Base-by-base conservation (phyloP, 2,113 vertebrate genomes). In the Pelusios castaneus region DNA sequence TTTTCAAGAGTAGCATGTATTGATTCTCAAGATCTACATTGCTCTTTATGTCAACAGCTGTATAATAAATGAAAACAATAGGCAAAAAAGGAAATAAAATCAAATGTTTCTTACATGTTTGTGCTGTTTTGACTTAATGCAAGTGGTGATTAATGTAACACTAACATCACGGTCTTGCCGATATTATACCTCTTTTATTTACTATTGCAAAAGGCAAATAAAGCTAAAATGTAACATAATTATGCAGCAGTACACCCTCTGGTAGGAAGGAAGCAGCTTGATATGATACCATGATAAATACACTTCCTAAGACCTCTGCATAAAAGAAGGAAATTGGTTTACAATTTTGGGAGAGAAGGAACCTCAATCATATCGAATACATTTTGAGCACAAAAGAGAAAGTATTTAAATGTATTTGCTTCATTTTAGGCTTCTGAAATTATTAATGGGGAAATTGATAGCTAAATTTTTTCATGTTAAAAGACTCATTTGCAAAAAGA, bases 401-500 rank as follows among this genome's bases (percentile, higher is more conserved):
- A 92, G 93, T 34, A 0, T 75, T 94, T 96, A 93, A 87, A 52
- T 92, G 54, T 31, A 84, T 31, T 67, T 89, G 55, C 86, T 91
- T 95, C 43, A 85, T 95, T 96, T 96, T 92, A 96, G 47, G n/a
- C 78, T 97, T 94, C 89, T 94, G 81, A 89, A 88, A 96, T 97
- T 96, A 95, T 97, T 95, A 98, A 97, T 83, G 13, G 84, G 55
- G 82, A 89, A 89, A 49, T 67, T 56, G 89, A 96, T 88, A 94
- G 88, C 81, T 97, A 87, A 93, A 89, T 86, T 91, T 97, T 96
- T 98, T 96, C 91, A 94, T 93, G 82, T 94, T 97, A 95, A 98
- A 97, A 97, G 80, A 85, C 92, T 97, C 93, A 97, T 98, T 97
- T 98, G 82, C 93, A 97, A 97, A 97, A 97, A 96, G 93, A 92